A percentile compares a stretch with the other conserved stretches of the same genome.
These are phyloP conservation scores for Varecia variegata DNA, from an alignment of 2,797 vertebrate genomes.

Conservation along the genomic window DNA sequence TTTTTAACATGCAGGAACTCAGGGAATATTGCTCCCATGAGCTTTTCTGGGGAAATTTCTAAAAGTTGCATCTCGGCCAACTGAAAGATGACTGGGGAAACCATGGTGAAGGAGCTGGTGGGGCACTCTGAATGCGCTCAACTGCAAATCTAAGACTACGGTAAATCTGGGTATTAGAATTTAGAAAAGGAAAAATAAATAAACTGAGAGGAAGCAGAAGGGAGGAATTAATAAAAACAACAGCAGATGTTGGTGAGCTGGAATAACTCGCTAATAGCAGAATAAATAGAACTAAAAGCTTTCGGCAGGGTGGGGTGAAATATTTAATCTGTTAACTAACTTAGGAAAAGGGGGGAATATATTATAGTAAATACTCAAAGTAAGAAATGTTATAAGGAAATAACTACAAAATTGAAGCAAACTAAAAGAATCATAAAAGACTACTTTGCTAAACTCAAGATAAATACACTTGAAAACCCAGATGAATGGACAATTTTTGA, in stretches of 20 bases:
- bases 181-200: conserved; percentile 33
- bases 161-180: background rate
- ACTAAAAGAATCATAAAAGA: conserved; percentile 41
- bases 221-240: conserved; percentile 31
- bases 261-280: background rate
- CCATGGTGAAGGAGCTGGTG: background rate
- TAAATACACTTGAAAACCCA: conserved; percentile 46
- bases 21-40: background rate
- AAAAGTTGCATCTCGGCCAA: background rate
- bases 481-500: background rate
- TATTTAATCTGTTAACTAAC: background rate
- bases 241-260: background rate
- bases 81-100: background rate
- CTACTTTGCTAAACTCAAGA: conserved; percentile 11
- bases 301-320: background rate
- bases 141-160: background rate
- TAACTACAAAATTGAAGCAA: conserved; percentile 43
- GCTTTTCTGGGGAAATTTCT: background rate
- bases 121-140: background rate
- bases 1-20: background rate
- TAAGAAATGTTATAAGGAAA: background rate
- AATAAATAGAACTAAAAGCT: conserved; percentile 52
- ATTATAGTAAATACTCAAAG: background rate
- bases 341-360: background rate
- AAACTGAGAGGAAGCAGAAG: conserved; percentile 3